These are phyloP conservation scores for Macrostomum cliftonense DNA, from an alignment of 2,888 invertebrate species.

Conservation along the genomic window DNA sequence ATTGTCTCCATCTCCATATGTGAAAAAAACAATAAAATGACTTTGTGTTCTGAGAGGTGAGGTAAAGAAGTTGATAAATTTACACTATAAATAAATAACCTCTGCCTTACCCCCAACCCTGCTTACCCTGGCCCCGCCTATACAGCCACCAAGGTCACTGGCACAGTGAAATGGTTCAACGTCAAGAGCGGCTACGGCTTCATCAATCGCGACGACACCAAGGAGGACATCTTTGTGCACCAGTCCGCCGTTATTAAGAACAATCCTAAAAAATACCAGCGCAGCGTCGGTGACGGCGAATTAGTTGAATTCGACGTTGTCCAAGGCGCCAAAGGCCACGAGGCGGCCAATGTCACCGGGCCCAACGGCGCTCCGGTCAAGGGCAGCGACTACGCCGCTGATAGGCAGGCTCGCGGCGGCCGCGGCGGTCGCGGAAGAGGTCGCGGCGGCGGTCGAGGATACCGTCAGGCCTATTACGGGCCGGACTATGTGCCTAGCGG, in stretches of 20 bases:
- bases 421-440: slow-evolving; percentile 18
- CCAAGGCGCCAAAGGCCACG: slow-evolving; percentile 78
- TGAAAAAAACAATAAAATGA: too few species aligned
- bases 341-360: slow-evolving; percentile 92
- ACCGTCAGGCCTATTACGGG: too few species aligned
- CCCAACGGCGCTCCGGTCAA: slow-evolving; percentile 74
- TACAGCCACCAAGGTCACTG: slow-evolving; percentile 51
- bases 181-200: slow-evolving; percentile 68
- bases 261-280: slow-evolving; percentile 91
- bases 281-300: slow-evolving; percentile 94
- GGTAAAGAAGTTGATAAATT: too few species aligned
- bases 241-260: slow-evolving; percentile 92
- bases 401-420: slow-evolving; percentile 17
- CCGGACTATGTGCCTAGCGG: too few species aligned
- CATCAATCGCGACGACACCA: slow-evolving; percentile 92
- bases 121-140: too few species aligned
- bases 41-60: too few species aligned
- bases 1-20: too few species aligned
- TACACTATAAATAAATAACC: too few species aligned
- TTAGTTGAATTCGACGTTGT: slow-evolving; percentile 95
- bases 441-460: slow-evolving; percentile 14
- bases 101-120: too few species aligned
- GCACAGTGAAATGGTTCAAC: slow-evolving; percentile 83
- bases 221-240: slow-evolving; percentile 98
- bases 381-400: slow-evolving; percentile 72